Evolutionary conservation across 1,140 invertebrate species (phyloP).

Genomic region (Caenorhabditis brenneri): DNA sequence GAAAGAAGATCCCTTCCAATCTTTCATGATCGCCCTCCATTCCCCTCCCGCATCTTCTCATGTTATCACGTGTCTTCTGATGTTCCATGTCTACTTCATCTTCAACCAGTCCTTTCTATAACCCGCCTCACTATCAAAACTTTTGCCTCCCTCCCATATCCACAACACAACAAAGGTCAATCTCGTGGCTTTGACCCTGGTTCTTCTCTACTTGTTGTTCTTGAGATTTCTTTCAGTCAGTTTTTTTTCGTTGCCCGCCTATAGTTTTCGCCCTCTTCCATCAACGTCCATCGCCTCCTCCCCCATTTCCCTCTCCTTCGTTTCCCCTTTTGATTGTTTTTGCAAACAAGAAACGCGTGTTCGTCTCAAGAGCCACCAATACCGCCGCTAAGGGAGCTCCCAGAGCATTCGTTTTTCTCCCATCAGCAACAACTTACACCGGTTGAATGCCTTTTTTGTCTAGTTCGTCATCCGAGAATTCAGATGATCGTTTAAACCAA

Average conservation of each 20-base stretch:
- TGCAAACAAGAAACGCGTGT: conserved; percentile 25
- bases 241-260: not conserved
- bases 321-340: conserved; percentile 24
- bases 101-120: not conserved
- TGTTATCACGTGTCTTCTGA: conserved; percentile 27
- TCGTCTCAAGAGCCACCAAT: conserved; percentile 34
- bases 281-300: not conserved
- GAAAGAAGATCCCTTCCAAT: conserved; percentile 4
- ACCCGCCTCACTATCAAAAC: not conserved
- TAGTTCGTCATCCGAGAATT: too few relatives aligned
- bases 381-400: not conserved
- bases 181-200: not conserved
- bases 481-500: too few relatives aligned
- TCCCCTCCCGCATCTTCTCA: not conserved
- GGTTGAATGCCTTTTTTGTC: too few relatives aligned
- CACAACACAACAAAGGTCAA: conserved; percentile 15
- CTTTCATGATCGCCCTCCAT: too few relatives aligned
- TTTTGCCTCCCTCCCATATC: not conserved
- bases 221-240: not conserved
- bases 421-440: conserved; percentile 24
- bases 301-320: not conserved
- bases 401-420: conserved; percentile 13
- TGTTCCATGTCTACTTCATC: not conserved
- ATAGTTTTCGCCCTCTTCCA: not conserved
- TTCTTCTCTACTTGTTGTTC: not conserved